These are phyloP conservation scores for Stratiomys singularior DNA, from an alignment of 2,888 invertebrate genomes.

Conservation along the genomic window DNA sequence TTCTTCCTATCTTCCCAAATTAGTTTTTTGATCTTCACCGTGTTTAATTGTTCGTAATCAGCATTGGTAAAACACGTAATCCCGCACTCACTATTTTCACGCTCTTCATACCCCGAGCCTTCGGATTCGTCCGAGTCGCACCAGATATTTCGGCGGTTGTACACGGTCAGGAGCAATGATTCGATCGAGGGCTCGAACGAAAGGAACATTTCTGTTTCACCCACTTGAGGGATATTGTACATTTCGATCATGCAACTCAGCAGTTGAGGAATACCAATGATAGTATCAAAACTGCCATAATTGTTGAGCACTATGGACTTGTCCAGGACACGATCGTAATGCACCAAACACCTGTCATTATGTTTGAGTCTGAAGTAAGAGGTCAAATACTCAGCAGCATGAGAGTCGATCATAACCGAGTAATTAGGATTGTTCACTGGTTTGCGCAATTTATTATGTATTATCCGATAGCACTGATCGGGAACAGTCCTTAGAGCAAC, in stretches of 20 bases:
- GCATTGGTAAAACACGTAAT: slow-evolving; percentile 73
- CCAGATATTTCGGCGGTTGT: slow-evolving; percentile 70
- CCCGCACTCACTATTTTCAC: slow-evolving; percentile 64
- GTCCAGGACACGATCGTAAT: background rate
- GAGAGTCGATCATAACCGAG: background rate
- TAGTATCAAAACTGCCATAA: background rate
- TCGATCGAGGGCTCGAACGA: slow-evolving; percentile 53
- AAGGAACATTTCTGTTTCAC: slow-evolving; percentile 49
- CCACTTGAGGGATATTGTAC: background rate
- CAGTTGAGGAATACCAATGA: background rate
- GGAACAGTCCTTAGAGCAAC: slow-evolving; percentile 57
- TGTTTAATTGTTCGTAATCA: slow-evolving; percentile 66
- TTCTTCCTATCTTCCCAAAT: slow-evolving; percentile 60
- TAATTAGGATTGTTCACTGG: slow-evolving; percentile 2
- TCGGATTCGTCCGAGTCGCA: slow-evolving; percentile 59
- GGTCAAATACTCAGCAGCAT: slow-evolving; percentile 8
- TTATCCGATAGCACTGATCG: slow-evolving; percentile 58
- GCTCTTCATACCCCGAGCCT: slow-evolving; percentile 46
- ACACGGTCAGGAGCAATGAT: slow-evolving; percentile 67
- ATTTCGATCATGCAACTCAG: background rate
- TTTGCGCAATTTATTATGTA: slow-evolving; percentile 51
- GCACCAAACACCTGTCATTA: slow-evolving; percentile 5
- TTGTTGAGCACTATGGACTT: background rate
- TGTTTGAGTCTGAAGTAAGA: background rate
- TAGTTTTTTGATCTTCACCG: slow-evolving; percentile 65